Percentiles rank a stretch among this genome's conserved stretches.
Conservation (phyloP, 2,113 vertebrate genomes). For the Brienomyrus brachyistius region DNA sequence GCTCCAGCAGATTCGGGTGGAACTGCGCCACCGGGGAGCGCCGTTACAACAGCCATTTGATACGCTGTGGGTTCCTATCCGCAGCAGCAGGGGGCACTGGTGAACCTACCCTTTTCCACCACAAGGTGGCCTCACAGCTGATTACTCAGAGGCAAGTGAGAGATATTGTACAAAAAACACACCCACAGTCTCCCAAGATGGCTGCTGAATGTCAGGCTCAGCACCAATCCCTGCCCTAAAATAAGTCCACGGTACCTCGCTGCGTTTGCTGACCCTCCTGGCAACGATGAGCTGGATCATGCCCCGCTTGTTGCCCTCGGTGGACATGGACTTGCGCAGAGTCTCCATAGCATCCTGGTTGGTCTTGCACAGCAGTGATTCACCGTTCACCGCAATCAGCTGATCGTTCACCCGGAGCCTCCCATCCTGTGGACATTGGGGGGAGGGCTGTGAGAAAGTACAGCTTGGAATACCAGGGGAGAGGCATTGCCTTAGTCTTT, state of each 20-base stretch:
- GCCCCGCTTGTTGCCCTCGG: conserved; percentile 89
- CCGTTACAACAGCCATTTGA: neutral
- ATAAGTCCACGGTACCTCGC: conserved; percentile 66
- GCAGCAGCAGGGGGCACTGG: conserved; percentile 12
- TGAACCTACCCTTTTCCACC: conserved; percentile 15
- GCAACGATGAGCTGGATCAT: conserved; percentile 98
- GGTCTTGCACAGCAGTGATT: conserved; percentile 83
- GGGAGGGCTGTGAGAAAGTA: neutral
- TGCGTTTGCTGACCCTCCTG: conserved; percentile 66
- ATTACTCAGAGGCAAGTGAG: neutral
- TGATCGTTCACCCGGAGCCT: conserved; percentile 91
- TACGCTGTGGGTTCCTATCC: conserved; percentile 34
- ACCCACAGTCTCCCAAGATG: neutral
- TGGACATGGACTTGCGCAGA: conserved; percentile 89
- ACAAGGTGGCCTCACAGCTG: neutral
- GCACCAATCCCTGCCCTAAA: conserved; percentile 10
- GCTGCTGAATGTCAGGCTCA: neutral
- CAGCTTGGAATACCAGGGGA: neutral
- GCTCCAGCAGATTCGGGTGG: conserved; percentile 27
- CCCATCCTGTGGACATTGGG: conserved; percentile 70
- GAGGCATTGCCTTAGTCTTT: neutral
- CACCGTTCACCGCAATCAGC: conserved; percentile 89
- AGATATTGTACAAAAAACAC: neutral
- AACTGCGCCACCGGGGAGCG: conserved; percentile 35
- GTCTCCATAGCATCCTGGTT: conserved; percentile 98